Evolutionary conservation across 2,797 vertebrate species (phyloP).

Genomic region (Neosilurus hyrtlii): DNA sequence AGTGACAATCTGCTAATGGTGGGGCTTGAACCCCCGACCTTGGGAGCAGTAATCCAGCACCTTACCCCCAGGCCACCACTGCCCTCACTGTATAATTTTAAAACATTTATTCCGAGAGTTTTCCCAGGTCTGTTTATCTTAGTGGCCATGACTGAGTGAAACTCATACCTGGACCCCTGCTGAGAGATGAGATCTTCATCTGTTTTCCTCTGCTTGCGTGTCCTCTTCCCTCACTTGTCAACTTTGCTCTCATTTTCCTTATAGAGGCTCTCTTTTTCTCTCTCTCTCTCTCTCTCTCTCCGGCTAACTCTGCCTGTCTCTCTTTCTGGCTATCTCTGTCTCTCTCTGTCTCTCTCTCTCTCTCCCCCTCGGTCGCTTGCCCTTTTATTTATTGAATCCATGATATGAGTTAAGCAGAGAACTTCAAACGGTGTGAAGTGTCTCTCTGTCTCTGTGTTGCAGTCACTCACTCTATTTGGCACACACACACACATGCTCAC

Average conservation of each 20-base stretch:
- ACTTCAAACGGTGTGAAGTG: slow-evolving; percentile 73
- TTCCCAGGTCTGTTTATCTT: background rate
- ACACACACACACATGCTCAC: slow-evolving; percentile 48
- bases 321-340: too few relatives aligned
- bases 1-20: too few relatives aligned
- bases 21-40: too few relatives aligned
- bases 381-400: slow-evolving; percentile 69
- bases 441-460: slow-evolving; percentile 40
- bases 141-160: background rate
- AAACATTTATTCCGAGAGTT: background rate
- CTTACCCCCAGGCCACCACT: too few relatives aligned
- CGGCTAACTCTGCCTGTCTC: too few relatives aligned
- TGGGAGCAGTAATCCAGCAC: too few relatives aligned
- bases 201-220: background rate
- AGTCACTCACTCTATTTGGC: slow-evolving; percentile 18
- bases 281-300: background rate
- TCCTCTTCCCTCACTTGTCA: too few relatives aligned
- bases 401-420: slow-evolving; percentile 74
- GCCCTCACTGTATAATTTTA: background rate
- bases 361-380: slow-evolving; percentile 19
- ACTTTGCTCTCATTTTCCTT: background rate
- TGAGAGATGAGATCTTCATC: background rate
- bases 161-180: background rate
- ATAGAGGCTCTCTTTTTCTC: background rate
- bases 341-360: slow-evolving; percentile 22